Conservation (phyloP, 1,140 invertebrate species). For the Tachypleus tridentatus region DNA sequence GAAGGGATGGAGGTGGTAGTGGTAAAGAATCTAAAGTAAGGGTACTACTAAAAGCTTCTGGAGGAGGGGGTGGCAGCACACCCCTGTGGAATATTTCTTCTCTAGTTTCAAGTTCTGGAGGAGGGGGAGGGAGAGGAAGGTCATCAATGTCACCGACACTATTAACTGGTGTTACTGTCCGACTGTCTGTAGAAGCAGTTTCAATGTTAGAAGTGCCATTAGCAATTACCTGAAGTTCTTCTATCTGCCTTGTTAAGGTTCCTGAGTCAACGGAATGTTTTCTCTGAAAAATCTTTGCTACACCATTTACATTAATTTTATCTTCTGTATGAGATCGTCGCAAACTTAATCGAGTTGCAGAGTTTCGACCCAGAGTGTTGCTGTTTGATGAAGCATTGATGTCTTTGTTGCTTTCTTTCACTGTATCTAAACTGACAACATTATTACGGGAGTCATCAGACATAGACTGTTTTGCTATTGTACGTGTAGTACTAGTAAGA, state of each 20-base stretch:
- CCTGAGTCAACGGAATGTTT: slow-evolving; percentile 22
- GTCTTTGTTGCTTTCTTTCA: slow-evolving; percentile 5
- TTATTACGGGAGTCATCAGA: slow-evolving; percentile 2
- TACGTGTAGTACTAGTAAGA: slow-evolving; percentile 76
- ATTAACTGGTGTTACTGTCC: background rate
- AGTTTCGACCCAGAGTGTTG: slow-evolving; percentile 18
- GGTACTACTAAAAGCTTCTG: slow-evolving; percentile 30
- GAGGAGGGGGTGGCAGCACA: slow-evolving; percentile 42
- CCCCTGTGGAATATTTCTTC: slow-evolving; percentile 23
- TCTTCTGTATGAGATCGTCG: slow-evolving; percentile 31
- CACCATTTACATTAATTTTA: slow-evolving; percentile 19
- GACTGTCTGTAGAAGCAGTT: too few species aligned
- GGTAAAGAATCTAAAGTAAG: slow-evolving; percentile 30
- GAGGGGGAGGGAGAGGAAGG: slow-evolving; percentile 30
- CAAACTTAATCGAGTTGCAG: slow-evolving; percentile 24
- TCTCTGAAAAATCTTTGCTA: slow-evolving; percentile 38
- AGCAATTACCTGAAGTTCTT: background rate
- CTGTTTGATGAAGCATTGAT: background rate
- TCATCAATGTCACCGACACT: slow-evolving; percentile 22
- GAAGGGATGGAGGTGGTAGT: slow-evolving; percentile 30
- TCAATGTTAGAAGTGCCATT: too few species aligned
- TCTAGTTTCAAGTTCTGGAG: slow-evolving; percentile 19
- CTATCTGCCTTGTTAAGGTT: background rate
- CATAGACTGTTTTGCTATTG: slow-evolving; percentile 32
- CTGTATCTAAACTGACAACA: slow-evolving; percentile 5